Evolutionary conservation across 2,888 invertebrate species (phyloP).

Genomic region (Pteria penguin): DNA sequence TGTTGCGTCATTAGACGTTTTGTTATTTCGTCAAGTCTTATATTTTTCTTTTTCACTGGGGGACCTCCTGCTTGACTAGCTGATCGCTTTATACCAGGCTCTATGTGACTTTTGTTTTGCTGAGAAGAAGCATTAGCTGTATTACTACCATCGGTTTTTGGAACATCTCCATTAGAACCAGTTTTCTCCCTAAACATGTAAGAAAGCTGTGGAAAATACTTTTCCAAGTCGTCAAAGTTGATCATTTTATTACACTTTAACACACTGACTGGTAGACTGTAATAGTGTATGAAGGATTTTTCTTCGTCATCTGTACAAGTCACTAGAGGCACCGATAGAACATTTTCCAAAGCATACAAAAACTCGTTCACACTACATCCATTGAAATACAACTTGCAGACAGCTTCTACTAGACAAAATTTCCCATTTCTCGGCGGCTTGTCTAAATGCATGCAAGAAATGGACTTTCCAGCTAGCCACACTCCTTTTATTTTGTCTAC

Average conservation of each 20-base stretch:
- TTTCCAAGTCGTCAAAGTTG: conserved; percentile 68
- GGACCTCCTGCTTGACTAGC: conserved; percentile 14
- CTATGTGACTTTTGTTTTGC: not conserved
- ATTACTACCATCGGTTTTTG: not conserved
- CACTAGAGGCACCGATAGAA: conserved; percentile 67
- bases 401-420: conserved; percentile 76
- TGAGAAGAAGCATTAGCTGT: not conserved
- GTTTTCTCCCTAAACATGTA: conserved; percentile 71
- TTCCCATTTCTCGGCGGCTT: conserved; percentile 58
- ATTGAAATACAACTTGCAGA: conserved; percentile 75
- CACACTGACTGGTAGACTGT: conserved; percentile 73
- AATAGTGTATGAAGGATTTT: conserved; percentile 76
- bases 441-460: conserved; percentile 72
- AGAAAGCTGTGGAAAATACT: conserved; percentile 72
- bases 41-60: conserved; percentile 17
- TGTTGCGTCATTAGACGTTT: conserved; percentile 33
- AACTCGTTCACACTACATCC: conserved; percentile 73
- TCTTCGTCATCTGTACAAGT: conserved; percentile 74
- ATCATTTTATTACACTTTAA: conserved; percentile 77
- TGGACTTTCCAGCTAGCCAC: conserved; percentile 73
- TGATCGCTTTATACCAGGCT: conserved; percentile 25
- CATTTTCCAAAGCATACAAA: conserved; percentile 71
- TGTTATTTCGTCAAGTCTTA: conserved; percentile 38
- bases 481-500: conserved; percentile 64
- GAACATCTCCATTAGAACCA: conserved; percentile 20